These are phyloP conservation scores for Escarpia spicata DNA, from an alignment of 2,888 invertebrate species.

Conservation along the genomic window DNA sequence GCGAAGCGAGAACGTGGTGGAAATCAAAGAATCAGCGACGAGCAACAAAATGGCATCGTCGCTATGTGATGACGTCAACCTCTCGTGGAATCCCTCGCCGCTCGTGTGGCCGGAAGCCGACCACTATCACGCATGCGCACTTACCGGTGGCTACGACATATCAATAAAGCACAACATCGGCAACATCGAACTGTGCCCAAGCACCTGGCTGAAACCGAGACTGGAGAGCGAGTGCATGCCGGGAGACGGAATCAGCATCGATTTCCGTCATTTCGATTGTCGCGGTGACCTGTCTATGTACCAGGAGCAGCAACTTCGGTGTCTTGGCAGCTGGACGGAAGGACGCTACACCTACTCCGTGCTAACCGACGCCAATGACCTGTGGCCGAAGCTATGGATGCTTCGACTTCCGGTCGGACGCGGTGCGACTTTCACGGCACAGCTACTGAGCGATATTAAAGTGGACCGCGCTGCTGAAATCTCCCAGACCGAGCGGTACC, in stretches of 20 bases:
- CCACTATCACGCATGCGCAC: slow-evolving; percentile 50
- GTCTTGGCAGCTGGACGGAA: slow-evolving; percentile 33
- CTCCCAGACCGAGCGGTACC: slow-evolving; percentile 33
- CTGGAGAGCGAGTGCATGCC: slow-evolving; percentile 33
- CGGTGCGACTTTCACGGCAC: slow-evolving; percentile 22
- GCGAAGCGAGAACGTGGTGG: slow-evolving; percentile 37
- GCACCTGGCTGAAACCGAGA: slow-evolving; percentile 20
- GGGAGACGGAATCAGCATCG: slow-evolving; percentile 29
- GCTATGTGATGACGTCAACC: slow-evolving; percentile 44
- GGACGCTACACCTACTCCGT: slow-evolving; percentile 30
- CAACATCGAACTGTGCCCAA: slow-evolving; percentile 45
- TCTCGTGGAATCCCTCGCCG: slow-evolving; percentile 47
- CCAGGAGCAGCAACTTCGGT: slow-evolving; percentile 24
- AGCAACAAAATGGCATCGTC: slow-evolving; percentile 33
- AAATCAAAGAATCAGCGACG: slow-evolving; percentile 45
- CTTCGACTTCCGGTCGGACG: slow-evolving; percentile 27
- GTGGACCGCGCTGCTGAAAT: slow-evolving; percentile 1
- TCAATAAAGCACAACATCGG: slow-evolving; percentile 45
- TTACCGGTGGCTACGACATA: slow-evolving; percentile 56
- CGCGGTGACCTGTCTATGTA: slow-evolving; percentile 29
- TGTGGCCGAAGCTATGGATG: slow-evolving; percentile 35
- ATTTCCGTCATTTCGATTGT: slow-evolving; percentile 30
- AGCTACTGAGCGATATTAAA: slow-evolving; percentile 27
- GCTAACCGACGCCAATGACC: slow-evolving; percentile 32
- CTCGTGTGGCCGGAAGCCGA: slow-evolving; percentile 42